These are phyloP conservation scores for Hetaerina americana DNA, from an alignment of 1,140 invertebrate species.

Conservation along the genomic window DNA sequence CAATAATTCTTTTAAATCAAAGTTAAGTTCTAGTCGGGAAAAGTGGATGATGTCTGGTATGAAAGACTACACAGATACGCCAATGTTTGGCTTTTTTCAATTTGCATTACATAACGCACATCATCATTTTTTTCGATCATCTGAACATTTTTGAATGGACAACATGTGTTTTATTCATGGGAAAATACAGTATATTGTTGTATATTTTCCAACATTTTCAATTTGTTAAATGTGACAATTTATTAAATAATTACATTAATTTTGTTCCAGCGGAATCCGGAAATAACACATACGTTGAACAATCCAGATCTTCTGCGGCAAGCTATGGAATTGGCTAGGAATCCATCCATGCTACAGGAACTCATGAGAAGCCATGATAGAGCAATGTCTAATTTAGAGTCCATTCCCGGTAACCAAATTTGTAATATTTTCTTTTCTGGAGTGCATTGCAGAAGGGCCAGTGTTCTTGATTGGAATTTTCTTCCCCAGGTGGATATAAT, in stretches of 20 bases:
- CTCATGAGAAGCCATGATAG: constrained; percentile 97
- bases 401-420: constrained; percentile 51
- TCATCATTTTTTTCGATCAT: too few relatives aligned
- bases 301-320: constrained; percentile 93
- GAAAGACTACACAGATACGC: too few relatives aligned
- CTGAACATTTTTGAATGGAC: too few relatives aligned
- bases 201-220: too few relatives aligned
- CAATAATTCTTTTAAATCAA: too few relatives aligned
- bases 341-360: constrained; percentile 97
- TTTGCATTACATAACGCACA: too few relatives aligned
- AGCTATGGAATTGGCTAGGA: constrained; percentile 94
- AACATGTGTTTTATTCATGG: too few relatives aligned
- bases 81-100: too few relatives aligned
- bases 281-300: constrained; percentile 97
- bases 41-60: too few relatives aligned
- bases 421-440: not conserved
- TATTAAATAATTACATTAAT: constrained; percentile 6
- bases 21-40: too few relatives aligned
- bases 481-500: constrained; percentile 70
- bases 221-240: not conserved
- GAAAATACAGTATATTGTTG: too few relatives aligned
- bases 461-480: not conserved
- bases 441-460: not conserved
- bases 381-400: constrained; percentile 93
- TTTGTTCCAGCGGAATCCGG: constrained; percentile 70